A percentile compares a stretch with the other conserved stretches of the same genome.
These are phyloP conservation scores for Brachycybe producta DNA, from an alignment of 2,888 invertebrate species.

Conservation along the genomic window DNA sequence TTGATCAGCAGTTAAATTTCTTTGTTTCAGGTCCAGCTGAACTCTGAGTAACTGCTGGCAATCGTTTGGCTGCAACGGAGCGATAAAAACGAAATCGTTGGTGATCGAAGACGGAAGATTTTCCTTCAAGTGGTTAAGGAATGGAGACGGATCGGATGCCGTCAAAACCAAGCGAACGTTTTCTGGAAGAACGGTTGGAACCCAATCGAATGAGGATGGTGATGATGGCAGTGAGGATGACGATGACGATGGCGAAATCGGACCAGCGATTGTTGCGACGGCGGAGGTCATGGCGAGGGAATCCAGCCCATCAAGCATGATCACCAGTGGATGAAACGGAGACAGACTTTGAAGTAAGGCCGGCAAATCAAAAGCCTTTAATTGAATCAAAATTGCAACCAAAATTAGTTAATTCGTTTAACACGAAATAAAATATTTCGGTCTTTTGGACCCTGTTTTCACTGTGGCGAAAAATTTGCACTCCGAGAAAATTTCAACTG, in stretches of 20 bases:
- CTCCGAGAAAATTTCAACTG: no score
- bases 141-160: slow-evolving; percentile 44
- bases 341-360: slow-evolving; percentile 44
- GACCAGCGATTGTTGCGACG: no score
- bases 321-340: slow-evolving; percentile 39
- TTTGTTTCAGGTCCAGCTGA: no score
- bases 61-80: no score
- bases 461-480: no score
- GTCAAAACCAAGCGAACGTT: slow-evolving; percentile 65
- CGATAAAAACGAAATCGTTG: background rate
- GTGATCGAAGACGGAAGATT: background rate
- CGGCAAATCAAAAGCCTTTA: slow-evolving; percentile 37
- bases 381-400: background rate
- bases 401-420: background rate
- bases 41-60: no score
- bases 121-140: slow-evolving; percentile 2
- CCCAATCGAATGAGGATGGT: slow-evolving; percentile 49
- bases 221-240: slow-evolving; percentile 23
- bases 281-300: slow-evolving; percentile 36
- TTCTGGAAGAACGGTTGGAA: slow-evolving; percentile 56
- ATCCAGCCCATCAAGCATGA: slow-evolving; percentile 65
- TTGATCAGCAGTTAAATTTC: no score
- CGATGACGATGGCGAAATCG: background rate
- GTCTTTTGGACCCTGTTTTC: no score
- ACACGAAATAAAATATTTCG: no score